Evolutionary conservation across 2,797 vertebrate species (phyloP).

Genomic region (Lepilemur ruficaudatus): DNA sequence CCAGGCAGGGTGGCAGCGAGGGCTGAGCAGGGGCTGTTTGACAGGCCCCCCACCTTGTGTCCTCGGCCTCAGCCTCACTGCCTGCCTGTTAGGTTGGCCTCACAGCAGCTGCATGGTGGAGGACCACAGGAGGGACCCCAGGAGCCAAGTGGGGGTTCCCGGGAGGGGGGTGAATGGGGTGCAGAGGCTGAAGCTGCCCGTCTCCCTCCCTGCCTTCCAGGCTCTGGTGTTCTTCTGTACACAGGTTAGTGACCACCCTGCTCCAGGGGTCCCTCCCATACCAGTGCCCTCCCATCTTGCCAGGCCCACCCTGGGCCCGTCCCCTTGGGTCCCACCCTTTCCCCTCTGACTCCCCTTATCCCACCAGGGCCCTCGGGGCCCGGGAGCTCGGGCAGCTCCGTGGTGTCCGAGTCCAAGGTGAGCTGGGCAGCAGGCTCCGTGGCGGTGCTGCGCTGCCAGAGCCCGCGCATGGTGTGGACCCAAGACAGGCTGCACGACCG

Average conservation of each 20-base stretch:
- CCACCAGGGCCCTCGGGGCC: background rate
- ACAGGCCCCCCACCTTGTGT: too few relatives aligned
- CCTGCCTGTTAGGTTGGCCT: background rate
- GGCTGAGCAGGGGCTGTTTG: background rate
- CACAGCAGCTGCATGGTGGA: background rate
- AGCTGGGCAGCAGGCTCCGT: conserved; percentile 85
- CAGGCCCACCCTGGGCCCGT: background rate
- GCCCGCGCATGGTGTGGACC: conserved; percentile 94
- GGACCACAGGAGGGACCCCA: background rate
- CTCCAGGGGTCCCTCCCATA: background rate
- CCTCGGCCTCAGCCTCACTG: too few relatives aligned
- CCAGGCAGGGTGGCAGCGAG: background rate
- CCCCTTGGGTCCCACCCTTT: background rate
- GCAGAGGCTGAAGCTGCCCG: background rate
- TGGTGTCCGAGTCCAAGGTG: conserved; percentile 90
- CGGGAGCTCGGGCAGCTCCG: conserved; percentile 76
- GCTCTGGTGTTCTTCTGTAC: conserved; percentile 77
- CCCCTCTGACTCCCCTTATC: background rate
- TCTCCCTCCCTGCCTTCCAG: conserved; percentile 66
- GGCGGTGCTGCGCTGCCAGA: conserved; percentile 91
- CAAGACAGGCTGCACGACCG: conserved; percentile 93
- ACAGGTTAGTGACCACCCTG: conserved; percentile 82
- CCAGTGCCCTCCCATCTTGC: too few relatives aligned
- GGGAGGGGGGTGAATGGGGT: background rate
- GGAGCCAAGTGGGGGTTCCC: background rate